Percentiles rank a stretch among this genome's conserved stretches.
These are phyloP conservation scores for Rattus norvegicus DNA, from an alignment of 2,113 vertebrate species.

Conservation along the genomic window DNA sequence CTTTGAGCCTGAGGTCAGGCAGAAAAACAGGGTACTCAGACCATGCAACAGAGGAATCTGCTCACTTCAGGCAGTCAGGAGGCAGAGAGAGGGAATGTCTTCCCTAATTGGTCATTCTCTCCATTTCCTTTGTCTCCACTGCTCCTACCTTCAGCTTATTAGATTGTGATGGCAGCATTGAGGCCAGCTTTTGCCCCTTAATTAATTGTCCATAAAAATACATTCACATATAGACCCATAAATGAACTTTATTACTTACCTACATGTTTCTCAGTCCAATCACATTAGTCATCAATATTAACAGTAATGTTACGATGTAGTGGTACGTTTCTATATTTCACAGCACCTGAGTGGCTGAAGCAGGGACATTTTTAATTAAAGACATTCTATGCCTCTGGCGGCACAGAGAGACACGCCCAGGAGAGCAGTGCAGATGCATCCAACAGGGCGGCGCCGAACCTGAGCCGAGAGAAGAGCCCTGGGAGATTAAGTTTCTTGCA, in stretches of 20 bases:
- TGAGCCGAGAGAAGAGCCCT: conserved; percentile 70
- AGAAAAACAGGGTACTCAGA: neutral
- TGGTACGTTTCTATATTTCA: neutral
- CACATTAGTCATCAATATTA: neutral
- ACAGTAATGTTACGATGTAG: neutral
- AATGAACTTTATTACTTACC: neutral
- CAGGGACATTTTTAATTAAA: neutral
- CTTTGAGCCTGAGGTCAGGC: neutral
- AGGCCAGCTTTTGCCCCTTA: too few species aligned
- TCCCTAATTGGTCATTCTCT: too few species aligned
- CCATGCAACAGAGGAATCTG: fast-evolving
- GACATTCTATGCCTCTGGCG: neutral
- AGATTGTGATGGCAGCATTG: neutral
- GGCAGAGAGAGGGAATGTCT: neutral
- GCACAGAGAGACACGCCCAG: conserved; percentile 68
- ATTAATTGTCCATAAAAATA: neutral
- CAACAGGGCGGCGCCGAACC: conserved; percentile 80
- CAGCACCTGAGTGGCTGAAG: neutral
- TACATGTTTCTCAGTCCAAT: neutral
- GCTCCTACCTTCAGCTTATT: neutral
- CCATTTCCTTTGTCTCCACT: neutral
- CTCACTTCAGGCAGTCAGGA: neutral
- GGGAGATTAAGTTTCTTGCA: too few species aligned
- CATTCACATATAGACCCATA: neutral
- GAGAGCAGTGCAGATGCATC: conserved; percentile 80